phyloP scores from a whole-genome alignment of 2,113 vertebrate genomes.

The Cyprinodon variegatus region DNA sequence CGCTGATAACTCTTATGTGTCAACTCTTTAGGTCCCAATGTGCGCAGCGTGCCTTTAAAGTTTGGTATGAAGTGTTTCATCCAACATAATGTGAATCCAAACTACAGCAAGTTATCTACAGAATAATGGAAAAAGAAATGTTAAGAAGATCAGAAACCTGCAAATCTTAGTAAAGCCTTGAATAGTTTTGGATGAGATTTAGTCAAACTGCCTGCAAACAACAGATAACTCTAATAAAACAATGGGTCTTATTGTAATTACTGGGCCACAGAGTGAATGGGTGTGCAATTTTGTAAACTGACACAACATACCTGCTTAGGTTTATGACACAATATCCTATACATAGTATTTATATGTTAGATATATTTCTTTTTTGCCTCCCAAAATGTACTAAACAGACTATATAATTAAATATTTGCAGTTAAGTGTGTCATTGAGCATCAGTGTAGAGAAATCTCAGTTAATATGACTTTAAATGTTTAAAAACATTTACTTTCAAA shows the following conservation, averaged over 20 bases:
- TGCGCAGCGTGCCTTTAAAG: no score
- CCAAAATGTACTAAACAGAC: background rate
- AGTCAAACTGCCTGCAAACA: background rate
- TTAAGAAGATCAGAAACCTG: no score
- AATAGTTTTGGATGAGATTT: background rate
- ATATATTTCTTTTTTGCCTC: background rate
- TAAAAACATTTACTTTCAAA: background rate
- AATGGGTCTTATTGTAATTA: background rate
- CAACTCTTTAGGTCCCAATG: no score
- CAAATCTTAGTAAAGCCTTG: background rate
- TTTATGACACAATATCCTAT: background rate
- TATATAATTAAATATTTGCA: background rate
- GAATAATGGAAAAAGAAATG: background rate
- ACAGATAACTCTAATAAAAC: background rate
- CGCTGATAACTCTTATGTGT: no score
- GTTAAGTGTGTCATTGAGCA: background rate
- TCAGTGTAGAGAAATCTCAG: background rate
- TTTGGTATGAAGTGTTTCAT: no score
- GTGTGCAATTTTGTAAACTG: background rate
- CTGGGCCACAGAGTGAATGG: background rate
- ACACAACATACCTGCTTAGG: background rate
- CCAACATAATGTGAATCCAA: background rate
- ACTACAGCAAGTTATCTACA: background rate
- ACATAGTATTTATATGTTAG: background rate
- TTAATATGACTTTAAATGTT: background rate